Base-by-base conservation (phyloP, 2,888 invertebrate genomes). In the Melanargia galathea region DNA sequence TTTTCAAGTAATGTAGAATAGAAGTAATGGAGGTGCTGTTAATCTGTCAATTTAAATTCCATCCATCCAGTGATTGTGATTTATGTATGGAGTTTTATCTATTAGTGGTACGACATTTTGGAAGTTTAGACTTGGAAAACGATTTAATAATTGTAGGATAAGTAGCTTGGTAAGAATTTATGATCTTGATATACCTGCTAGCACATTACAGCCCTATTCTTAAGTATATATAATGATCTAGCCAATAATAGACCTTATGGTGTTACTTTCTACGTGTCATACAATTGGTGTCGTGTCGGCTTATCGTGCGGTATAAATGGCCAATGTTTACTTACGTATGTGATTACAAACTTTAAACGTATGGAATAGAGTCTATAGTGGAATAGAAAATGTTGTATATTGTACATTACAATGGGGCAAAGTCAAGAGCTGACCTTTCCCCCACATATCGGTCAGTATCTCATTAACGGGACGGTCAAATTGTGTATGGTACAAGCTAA, bases 381-480 rank as follows among this genome's bases (percentile, higher is more conserved):
- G 24, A 8, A 1, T 52, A 49, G 18, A 16, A 10, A 22, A 46
- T 58, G 58, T 30, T 55, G 52, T 48, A 38, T 54, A 61, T 59
- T 63, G 51, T 65, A 58, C 61, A 62, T 65, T 66, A 69, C 72
- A 73, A 70, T 75, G 73, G 75, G 68, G 64, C 77, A 79, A 75
- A 76, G 77, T 75, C 75, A 74, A 75, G 78, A 73, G 75, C 72
- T 78, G 84, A 87, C 87, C 87, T 80, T 77, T 86, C 77, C 76
- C 81, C 86, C 77, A 77, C 82, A 82, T 87, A 85, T 86, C 87
- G 87, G 86, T 82, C 84, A 84, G 79, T 86, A 86, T 86, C 87
- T 87, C 84, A 85, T 87, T 87, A 88, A 86, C 87, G 86, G 86
- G 80, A 82, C 79, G 81, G 73, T 74, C 74, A 73, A 72, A 69